Base-by-base conservation (phyloP, 2,888 invertebrate genomes). In the Arge pagana region DNA sequence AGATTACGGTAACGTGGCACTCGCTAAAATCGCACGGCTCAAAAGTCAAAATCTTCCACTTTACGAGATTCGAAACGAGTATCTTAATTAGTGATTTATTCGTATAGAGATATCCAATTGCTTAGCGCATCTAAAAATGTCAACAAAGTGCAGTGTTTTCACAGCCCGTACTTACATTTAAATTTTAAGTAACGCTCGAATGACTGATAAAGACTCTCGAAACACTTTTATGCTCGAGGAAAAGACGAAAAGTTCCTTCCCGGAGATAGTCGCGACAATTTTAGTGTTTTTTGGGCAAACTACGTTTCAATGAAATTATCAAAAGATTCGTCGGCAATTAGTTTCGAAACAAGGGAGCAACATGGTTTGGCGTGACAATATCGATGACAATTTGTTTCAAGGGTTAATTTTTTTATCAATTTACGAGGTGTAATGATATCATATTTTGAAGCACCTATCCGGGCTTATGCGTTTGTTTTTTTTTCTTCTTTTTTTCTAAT, bases 101-200 rank as follows among this genome's bases (percentile, higher is more conserved):
- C 28, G 8, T 45, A 23, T 4, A 11, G 23, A 33, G 23, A 45
- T 24, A 33, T 45, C 21, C 13, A 45, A 13, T 33, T 45, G 13
- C 45, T 45, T 33, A 21, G 33, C 23, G 31, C 35, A 45, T 42
- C 8, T 31, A 30, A 15, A 33, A 15, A 21, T 45, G 10, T 11
- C 16, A 45, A 45, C 10, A 13, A 48, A 39, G 52, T 52, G 48
- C 52, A 52, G 48, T 28, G 23, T n/a, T n/a, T 39, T 52, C 52
- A 48, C 52, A 52, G 48, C 48, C 48, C 48, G 24, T 52, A 36
- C 48, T 48, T 31, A 33, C 45, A 33, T 35, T 33, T 45, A 45
- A 45, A 45, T 45, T 45, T 45, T 23, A 45, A 23, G 23, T 45
- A 45, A 33, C 45, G 8, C 23, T 45, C 33, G 35, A 31, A 13